Percentiles rank a stretch among this genome's conserved stretches.
Evolutionary conservation across 2,888 invertebrate genomes (phyloP).

Genomic region (Drosophila melanosoma): DNA sequence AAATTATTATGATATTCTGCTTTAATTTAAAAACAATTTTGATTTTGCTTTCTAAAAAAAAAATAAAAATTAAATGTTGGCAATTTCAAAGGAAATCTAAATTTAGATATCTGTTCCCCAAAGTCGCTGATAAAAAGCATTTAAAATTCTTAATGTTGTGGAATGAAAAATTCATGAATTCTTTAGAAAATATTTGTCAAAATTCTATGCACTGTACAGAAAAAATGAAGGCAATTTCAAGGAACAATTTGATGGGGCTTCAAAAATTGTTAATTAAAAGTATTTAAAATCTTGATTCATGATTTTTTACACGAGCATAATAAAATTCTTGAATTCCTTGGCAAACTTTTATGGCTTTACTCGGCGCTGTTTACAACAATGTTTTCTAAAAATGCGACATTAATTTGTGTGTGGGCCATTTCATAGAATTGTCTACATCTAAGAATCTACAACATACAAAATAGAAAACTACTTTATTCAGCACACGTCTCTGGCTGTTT

Average conservation of each 20-base stretch:
- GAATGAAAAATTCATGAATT: not conserved
- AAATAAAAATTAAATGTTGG: not conserved
- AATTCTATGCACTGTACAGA: no score
- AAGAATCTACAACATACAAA: constrained; percentile 16
- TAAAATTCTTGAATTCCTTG: not conserved
- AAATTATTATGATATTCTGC: not conserved
- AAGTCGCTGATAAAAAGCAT: not conserved
- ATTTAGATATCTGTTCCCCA: not conserved
- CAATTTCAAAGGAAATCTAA: not conserved
- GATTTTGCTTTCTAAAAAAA: not conserved
- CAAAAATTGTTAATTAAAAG: not conserved
- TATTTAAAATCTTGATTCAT: not conserved
- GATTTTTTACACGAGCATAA: not conserved
- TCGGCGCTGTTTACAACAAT: not conserved
- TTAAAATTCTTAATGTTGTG: not conserved
- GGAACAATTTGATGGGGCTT: not conserved
- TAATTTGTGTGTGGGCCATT: constrained; percentile 23
- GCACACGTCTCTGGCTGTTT: constrained; percentile 32
- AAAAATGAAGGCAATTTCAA: not conserved
- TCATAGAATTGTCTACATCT: constrained; percentile 2
- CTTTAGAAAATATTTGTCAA: not conserved
- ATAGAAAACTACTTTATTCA: constrained; percentile 24
- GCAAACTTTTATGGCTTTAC: not conserved
- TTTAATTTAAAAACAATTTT: not conserved
- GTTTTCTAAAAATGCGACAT: not conserved